phyloP scores from a whole-genome alignment of 1,140 invertebrate species.

The Aphelinus atriplicis region DNA sequence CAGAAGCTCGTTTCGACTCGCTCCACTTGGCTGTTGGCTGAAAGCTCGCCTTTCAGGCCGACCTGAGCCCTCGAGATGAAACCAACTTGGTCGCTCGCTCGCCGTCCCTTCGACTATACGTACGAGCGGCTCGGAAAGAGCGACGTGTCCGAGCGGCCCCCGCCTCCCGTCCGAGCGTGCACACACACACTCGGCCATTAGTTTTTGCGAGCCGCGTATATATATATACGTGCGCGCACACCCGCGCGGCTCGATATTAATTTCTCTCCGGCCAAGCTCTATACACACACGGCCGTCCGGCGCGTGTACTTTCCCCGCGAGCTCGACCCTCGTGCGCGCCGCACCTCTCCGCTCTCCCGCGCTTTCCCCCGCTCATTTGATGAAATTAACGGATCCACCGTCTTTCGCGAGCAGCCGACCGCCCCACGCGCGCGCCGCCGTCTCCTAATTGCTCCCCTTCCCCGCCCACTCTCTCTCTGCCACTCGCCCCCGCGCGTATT shows the following conservation, averaged over 20 bases:
- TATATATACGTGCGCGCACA: slow-evolving; percentile 28
- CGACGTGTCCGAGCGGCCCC: slow-evolving; percentile 54
- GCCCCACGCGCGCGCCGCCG: too few relatives aligned
- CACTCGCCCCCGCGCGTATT: too few relatives aligned
- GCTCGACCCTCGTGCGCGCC: too few relatives aligned
- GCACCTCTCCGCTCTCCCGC: too few relatives aligned
- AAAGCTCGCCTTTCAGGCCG: slow-evolving; percentile 40
- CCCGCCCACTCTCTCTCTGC: too few relatives aligned
- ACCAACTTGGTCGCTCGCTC: slow-evolving; percentile 24
- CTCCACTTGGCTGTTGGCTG: slow-evolving; percentile 39
- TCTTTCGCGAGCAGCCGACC: too few relatives aligned
- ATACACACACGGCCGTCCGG: too few relatives aligned
- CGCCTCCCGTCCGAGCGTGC: slow-evolving; percentile 36
- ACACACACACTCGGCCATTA: slow-evolving; percentile 27
- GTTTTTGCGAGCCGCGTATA: slow-evolving; percentile 10
- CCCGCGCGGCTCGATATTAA: slow-evolving; percentile 58
- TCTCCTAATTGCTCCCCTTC: too few relatives aligned
- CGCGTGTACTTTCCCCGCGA: too few relatives aligned
- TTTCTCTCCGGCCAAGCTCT: slow-evolving; percentile 50
- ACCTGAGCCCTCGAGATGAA: slow-evolving; percentile 60
- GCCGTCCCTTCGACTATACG: slow-evolving; percentile 46
- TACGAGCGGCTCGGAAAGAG: slow-evolving; percentile 54
- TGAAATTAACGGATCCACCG: too few relatives aligned
- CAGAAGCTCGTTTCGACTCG: slow-evolving; percentile 32
- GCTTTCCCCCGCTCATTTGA: too few relatives aligned